Percentiles rank a stretch among this genome's conserved stretches.
Evolutionary conservation across 1,140 invertebrate genomes (phyloP).

Genomic region (Neuroterus valhalla): DNA sequence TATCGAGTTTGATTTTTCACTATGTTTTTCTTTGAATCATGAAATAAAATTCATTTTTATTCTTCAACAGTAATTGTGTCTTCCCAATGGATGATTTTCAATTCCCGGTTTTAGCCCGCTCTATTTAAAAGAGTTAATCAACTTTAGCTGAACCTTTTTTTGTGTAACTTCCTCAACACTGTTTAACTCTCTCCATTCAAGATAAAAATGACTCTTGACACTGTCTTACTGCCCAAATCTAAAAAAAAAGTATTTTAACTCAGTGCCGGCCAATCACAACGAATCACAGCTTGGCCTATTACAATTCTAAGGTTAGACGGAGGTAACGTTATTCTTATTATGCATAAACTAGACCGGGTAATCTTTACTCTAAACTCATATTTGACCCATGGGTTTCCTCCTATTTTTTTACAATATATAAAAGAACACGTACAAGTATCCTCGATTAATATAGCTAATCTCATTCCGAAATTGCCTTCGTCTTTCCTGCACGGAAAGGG

Average conservation of each 20-base stretch:
- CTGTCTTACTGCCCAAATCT: background rate
- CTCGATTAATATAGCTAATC: background rate
- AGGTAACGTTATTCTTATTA: background rate
- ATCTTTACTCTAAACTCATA: background rate
- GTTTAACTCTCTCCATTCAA: slow-evolving; percentile 28
- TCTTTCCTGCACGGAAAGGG: no score
- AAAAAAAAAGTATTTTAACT: background rate
- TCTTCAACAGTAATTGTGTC: no score
- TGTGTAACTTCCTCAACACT: no score
- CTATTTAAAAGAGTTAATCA: no score
- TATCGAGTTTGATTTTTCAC: no score
- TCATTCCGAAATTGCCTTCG: slow-evolving; percentile 9
- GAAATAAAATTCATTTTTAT: no score
- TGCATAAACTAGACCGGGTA: no score
- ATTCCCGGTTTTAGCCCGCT: no score
- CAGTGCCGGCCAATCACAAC: slow-evolving; percentile 34
- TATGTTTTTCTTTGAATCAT: no score
- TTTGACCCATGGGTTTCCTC: background rate
- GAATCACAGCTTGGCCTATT: slow-evolving; percentile 39
- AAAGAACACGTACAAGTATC: slow-evolving; percentile 37
- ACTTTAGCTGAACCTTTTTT: no score
- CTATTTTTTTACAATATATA: slow-evolving; percentile 32
- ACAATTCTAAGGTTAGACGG: slow-evolving; percentile 33
- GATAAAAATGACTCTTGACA: background rate
- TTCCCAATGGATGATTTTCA: no score